These are phyloP conservation scores for Gymnosoma rotundatum DNA, from an alignment of 2,888 invertebrate species.

Conservation along the genomic window DNA sequence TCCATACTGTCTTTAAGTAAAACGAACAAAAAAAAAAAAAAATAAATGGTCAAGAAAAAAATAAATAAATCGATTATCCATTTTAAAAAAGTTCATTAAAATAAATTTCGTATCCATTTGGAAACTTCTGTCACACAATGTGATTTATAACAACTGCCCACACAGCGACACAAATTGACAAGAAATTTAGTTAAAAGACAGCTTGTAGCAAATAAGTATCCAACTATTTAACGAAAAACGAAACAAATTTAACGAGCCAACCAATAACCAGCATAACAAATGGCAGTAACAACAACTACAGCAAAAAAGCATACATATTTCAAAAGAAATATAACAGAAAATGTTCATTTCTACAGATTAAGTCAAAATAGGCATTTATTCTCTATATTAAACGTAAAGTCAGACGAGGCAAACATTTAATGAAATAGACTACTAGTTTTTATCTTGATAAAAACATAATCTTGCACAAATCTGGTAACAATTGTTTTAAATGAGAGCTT, in stretches of 20 bases:
- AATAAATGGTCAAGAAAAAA: slow-evolving; percentile 31
- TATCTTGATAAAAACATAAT: too few relatives aligned
- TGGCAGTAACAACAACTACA: neutral
- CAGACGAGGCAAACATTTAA: too few relatives aligned
- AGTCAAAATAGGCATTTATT: slow-evolving; percentile 39
- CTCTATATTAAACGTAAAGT: neutral
- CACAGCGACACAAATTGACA: slow-evolving; percentile 71
- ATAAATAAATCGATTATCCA: slow-evolving; percentile 45
- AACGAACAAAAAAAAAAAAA: slow-evolving; percentile 18
- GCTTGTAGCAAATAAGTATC: slow-evolving; percentile 66
- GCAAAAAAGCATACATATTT: slow-evolving; percentile 6
- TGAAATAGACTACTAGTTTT: too few relatives aligned
- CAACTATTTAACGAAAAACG: slow-evolving; percentile 47
- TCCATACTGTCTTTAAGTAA: neutral
- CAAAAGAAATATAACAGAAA: slow-evolving; percentile 27
- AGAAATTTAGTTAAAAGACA: slow-evolving; percentile 70
- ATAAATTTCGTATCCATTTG: slow-evolving; percentile 55
- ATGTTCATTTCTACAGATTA: slow-evolving; percentile 23
- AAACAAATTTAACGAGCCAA: slow-evolving; percentile 35
- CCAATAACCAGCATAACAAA: slow-evolving; percentile 42
- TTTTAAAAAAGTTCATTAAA: slow-evolving; percentile 61
- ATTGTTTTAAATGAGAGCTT: too few relatives aligned
- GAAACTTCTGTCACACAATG: slow-evolving; percentile 63
- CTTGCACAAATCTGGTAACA: too few relatives aligned
- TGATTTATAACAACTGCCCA: slow-evolving; percentile 71